Base-by-base conservation (phyloP, 37 sponge, comb jelly and placozoan species). In the Ephydatia muelleri region DNA sequence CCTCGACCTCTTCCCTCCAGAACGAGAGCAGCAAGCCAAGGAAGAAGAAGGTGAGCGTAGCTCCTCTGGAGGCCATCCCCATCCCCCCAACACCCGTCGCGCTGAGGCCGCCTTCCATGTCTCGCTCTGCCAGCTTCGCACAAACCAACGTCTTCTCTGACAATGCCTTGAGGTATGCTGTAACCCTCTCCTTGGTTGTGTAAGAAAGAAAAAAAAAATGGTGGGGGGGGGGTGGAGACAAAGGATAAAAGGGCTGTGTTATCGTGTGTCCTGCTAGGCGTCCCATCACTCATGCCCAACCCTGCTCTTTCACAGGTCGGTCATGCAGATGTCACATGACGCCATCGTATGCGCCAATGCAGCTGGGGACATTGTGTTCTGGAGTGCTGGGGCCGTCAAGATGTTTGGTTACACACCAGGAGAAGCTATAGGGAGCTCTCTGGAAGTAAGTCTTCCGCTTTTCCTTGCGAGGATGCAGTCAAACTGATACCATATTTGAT, bases 361-460 rank as follows among this genome's bases (percentile, higher is more conserved):
- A 21, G 21, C 43, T 25, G 90, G 90, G 28, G 85, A 85, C 25
- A 80, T 90, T 34, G 85, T 85, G 30, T 90, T 76, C 48, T 90
- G 90, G 90, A 85, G 90, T 76, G 65, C 57, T 8, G 90, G 90
- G 2, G 90, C 90, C 3, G 72, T 80, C 40, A 90, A 81, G 65
- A 90, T 90, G 90, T 90, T 90, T 85, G 90, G 90, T 13, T 90
- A 90, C 65, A 85, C 90, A 21, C 86, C 90, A 33, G 85, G 82
- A 26, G 90, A 90, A 33, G 90, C 90, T n/a, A 76, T 90, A 49
- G 90, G 90, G 22, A 81, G 86, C 71, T 82, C 85, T 12, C 77
- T 90, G 26, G 78, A 82, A 72, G 88, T 88, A 70, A 64, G 4
- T 23, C 14, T 33, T 35, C 5, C 35, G 4, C 16, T 21, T 39